Evolutionary conservation across 2,113 vertebrate genomes (phyloP).

Genomic region (Blennius ocellaris): DNA sequence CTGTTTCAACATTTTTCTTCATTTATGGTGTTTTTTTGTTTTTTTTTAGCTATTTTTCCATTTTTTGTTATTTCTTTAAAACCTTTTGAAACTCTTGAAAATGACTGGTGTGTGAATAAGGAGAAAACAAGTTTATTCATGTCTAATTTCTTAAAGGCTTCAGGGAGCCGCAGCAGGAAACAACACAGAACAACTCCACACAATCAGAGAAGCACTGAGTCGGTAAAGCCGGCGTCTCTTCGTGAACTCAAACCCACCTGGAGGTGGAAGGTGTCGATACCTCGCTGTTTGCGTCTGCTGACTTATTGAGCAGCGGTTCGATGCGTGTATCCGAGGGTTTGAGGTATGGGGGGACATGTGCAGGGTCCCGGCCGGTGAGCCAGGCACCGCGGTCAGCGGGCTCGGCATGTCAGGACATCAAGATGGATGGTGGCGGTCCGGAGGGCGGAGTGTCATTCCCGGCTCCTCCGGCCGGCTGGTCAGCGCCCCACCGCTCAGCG

Average conservation of each 20-base stretch:
- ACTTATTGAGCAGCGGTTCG: slow-evolving; percentile 64
- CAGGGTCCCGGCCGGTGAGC: slow-evolving; percentile 11
- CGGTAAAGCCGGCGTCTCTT: slow-evolving; percentile 22
- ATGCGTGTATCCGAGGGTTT: slow-evolving; percentile 41
- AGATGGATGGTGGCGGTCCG: slow-evolving; percentile 64
- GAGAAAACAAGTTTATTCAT: no score
- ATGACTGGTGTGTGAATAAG: no score
- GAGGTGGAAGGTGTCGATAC: slow-evolving; percentile 55
- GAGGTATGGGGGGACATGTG: slow-evolving; percentile 47
- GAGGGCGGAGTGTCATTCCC: slow-evolving; percentile 32
- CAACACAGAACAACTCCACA: no score
- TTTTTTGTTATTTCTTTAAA: no score
- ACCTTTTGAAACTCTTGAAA: no score
- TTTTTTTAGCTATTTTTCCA: no score
- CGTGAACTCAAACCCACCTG: slow-evolving; percentile 39
- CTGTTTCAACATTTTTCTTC: no score
- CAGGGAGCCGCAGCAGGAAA: no score
- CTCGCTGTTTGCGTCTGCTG: slow-evolving; percentile 16
- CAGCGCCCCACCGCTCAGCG: slow-evolving; percentile 21
- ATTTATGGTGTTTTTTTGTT: no score
- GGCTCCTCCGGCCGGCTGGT: slow-evolving; percentile 42
- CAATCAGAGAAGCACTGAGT: slow-evolving; percentile 5
- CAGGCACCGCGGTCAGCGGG: not conserved
- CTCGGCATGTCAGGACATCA: slow-evolving; percentile 30
- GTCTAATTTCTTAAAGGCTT: no score